Conservation (phyloP, 2,797 vertebrate genomes). For the Halcyon smyrnensis region DNA sequence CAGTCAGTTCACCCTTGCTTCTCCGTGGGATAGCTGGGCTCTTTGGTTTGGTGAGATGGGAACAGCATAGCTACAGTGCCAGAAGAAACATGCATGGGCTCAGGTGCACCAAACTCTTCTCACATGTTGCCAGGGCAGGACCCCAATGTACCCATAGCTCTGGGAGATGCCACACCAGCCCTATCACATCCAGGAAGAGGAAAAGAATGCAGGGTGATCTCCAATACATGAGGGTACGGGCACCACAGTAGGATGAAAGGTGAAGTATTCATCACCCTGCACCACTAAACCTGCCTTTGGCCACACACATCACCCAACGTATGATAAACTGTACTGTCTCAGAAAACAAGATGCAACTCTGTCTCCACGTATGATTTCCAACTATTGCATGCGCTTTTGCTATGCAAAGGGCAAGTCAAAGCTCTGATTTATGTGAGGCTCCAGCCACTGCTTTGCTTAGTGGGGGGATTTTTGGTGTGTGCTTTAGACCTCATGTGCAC, state of each 20-base stretch:
- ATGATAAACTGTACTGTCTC: neutral
- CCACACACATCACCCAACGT: neutral
- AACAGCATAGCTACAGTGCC: accelerated
- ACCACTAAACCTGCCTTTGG: neutral
- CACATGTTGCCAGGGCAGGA: neutral
- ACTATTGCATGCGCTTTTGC: neutral
- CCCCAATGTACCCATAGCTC: accelerated
- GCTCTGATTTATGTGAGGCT: neutral
- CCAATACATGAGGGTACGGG: accelerated
- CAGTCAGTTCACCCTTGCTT: accelerated
- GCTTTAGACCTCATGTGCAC: neutral
- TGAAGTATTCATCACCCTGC: neutral
- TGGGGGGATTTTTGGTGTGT: neutral
- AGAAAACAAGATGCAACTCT: accelerated
- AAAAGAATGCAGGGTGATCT: accelerated
- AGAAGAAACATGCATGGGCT: accelerated
- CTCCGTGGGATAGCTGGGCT: neutral
- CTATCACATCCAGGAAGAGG: neutral
- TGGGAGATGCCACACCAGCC: neutral
- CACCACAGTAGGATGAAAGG: neutral
- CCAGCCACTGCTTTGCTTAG: neutral
- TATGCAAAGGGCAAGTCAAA: neutral
- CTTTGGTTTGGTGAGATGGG: accelerated
- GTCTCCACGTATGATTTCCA: neutral
- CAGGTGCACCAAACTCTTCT: neutral